phyloP scores from a whole-genome alignment of 2,888 invertebrate genomes.

The Crematogaster levior region DNA sequence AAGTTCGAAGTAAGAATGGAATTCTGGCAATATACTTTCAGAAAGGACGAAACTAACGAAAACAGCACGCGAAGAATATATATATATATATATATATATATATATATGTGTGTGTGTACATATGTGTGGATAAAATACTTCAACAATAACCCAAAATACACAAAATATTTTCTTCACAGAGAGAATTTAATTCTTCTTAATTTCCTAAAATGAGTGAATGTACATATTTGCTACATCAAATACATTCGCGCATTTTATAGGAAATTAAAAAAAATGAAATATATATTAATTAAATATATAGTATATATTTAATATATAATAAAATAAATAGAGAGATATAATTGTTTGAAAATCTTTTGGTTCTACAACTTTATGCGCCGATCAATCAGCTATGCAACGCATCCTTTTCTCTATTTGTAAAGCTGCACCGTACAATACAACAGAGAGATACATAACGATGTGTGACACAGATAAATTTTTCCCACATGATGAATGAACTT shows the following conservation, averaged over 20 bases:
- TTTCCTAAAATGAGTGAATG: too few species aligned
- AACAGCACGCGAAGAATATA: not conserved
- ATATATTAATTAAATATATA: too few species aligned
- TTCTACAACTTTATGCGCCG: not conserved
- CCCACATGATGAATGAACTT: constrained; percentile 62
- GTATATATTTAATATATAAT: not conserved
- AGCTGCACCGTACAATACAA: not conserved
- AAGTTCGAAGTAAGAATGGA: constrained; percentile 48
- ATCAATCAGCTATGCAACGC: not conserved
- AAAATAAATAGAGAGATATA: not conserved
- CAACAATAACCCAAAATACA: not conserved
- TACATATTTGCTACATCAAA: not conserved
- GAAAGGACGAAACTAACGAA: constrained; percentile 1
- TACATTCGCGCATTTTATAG: not conserved
- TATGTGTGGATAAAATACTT: not conserved
- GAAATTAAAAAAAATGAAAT: not conserved
- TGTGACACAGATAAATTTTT: constrained; percentile 57
- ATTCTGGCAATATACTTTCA: constrained; percentile 51
- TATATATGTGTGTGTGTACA: not conserved
- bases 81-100: not conserved
- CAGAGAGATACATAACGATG: not conserved
- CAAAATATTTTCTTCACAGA: not conserved
- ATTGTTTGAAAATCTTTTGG: not conserved
- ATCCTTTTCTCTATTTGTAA: not conserved
- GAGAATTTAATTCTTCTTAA: too few species aligned